Base-by-base conservation (phyloP, 2,797 vertebrate species). In the Melanotaenia trifasciata region DNA sequence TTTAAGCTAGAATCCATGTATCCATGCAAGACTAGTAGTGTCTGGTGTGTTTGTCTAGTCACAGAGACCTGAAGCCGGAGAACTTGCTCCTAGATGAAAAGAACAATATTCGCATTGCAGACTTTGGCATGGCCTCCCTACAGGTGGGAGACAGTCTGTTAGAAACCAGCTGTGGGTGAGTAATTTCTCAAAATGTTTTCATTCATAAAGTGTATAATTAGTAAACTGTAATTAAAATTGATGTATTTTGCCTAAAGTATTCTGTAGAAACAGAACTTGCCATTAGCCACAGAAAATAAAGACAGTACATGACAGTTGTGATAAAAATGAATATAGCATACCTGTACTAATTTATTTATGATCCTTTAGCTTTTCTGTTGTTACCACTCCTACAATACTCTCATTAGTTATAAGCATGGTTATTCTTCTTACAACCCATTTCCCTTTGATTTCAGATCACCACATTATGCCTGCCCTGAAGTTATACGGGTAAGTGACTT, bases 391-490 rank as follows among this genome's bases (percentile, higher is more conserved):
- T 64, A 43, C 18, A n/a, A 14, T 24, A 30, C 24, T 12, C 5
- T 54, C 11, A 22, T 28, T 24, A 33, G 36, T 58, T 62, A 10
- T 40, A 66, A 30, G 7, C 9, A 28, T 43, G 10, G 20, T 28
- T 38, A 70, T 56, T 24, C n/a, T 63, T 53, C 43, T 13, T 64
- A 3, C 69, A 67, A 83, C 26, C 40, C 4, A 13, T 63, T 60
- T 40, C 30, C 61, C 5, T 86, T 67, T 78, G 11, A 66, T 93
- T 91, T 81, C 92, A 99, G 98, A 88, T 99, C 98, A 62, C 98
- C 98, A 26, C 98, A 99, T 94, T 99, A 99, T 40, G 98, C 98
- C 83, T 99, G 98, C 87, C 98, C 98, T 57, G 98, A 99, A 93
- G 98, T 99, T 67, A 99, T 99, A 91, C 95, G 98, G 94, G 98